Conservation (phyloP, 2,888 invertebrate species). For the Leptinotarsa haldemani region DNA sequence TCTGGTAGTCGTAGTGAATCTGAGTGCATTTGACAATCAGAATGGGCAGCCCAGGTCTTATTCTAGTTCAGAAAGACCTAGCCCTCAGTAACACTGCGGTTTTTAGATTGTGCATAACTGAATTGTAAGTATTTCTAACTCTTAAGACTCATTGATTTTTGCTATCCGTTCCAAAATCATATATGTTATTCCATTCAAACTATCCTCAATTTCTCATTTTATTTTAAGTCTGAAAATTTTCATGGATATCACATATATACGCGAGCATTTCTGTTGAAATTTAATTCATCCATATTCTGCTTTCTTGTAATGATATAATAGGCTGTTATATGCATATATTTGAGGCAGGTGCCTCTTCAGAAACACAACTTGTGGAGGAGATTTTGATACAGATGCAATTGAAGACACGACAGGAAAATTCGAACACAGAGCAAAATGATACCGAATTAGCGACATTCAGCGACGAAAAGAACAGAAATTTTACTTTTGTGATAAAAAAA, state of each 20-base stretch:
- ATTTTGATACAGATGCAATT: not conserved
- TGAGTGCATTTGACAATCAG: too few relatives aligned
- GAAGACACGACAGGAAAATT: not conserved
- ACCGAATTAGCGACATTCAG: not conserved
- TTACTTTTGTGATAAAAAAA: not conserved
- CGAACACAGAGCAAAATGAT: constrained; percentile 37
- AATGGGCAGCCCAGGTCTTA: too few relatives aligned
- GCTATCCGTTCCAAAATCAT: too few relatives aligned
- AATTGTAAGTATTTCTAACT: too few relatives aligned
- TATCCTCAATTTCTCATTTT: too few relatives aligned
- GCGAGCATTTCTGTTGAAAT: not conserved
- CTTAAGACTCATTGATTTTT: too few relatives aligned
- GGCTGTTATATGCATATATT: not conserved
- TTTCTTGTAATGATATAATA: not conserved
- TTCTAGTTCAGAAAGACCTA: too few relatives aligned
- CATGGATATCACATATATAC: constrained; percentile 3
- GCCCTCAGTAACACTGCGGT: too few relatives aligned
- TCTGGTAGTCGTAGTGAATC: too few relatives aligned
- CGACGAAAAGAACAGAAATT: not conserved
- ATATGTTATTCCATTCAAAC: too few relatives aligned
- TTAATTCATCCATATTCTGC: not conserved
- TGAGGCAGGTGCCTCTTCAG: not conserved
- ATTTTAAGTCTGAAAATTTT: not conserved
- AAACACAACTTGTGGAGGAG: not conserved
- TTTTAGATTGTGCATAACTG: too few relatives aligned